Evolutionary conservation across 2,888 invertebrate species (phyloP), one percentile per base, ranked within the genome.

Genomic region (Ophioninae sp.): DNA sequence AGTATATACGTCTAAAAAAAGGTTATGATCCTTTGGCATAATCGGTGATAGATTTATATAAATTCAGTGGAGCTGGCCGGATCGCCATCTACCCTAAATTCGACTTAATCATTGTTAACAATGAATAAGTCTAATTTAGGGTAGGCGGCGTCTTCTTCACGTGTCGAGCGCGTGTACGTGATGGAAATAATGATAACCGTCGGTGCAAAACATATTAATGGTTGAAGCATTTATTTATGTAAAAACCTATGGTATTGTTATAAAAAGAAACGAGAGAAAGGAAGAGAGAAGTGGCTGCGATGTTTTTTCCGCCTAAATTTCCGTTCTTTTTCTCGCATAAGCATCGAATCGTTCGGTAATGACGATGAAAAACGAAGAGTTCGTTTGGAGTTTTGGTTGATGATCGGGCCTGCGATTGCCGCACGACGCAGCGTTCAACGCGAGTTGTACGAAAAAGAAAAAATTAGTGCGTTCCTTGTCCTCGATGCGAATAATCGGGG

Each of bases 191-290:
- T 21, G 37, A 78, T n/a, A 30, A 64, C 7, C 56, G 20, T 78
- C 56, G 69, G 67, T 75, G 69, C 50, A 61, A 65, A 70, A 61
- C 69, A 70, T 44, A 64, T 80, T 76, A 77, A 59, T 87, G 79
- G 77, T 85, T 86, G 73, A 86, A 85, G 86, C 86, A 89, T 88
- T 89, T 89, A 88, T 88, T 87, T 85, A 87, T 87, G 87, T 88
- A 83, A 85, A 85, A 86, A 85, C 83, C 83, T 81, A 81, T 70
- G 83, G 56, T 84, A 83, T 78, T 81, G 81, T 85, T 82, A 82
- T 82, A 79, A 67, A 79, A 75, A 65, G 65, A 77, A 76, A 83
- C 50, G 17, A 75, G 74, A 64, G 61, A 81, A 82, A 84, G 75
- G 77, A 84, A 75, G 82, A 39, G 74, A 85, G 39, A 64, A 72